These are phyloP conservation scores for Ovis canadensis DNA, from an alignment of 2,113 vertebrate genomes.

Conservation along the genomic window DNA sequence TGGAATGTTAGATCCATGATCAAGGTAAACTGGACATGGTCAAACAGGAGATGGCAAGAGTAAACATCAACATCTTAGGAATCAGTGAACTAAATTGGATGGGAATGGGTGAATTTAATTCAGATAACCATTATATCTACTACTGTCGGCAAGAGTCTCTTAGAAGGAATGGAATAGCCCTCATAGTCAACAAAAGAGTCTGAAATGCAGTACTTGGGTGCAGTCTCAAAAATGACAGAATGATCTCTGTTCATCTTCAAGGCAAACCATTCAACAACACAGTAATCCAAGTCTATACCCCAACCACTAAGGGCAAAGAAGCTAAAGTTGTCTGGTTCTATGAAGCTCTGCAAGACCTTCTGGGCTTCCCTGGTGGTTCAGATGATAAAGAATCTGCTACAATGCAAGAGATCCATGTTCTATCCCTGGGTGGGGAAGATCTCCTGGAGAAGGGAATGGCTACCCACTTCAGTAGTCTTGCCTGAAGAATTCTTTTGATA, in stretches of 20 bases:
- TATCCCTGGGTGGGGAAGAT: background rate
- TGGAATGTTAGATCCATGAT: background rate
- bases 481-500: background rate
- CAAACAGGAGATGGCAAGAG: background rate
- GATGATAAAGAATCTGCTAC: background rate
- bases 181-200: background rate
- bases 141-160: background rate
- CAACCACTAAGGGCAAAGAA: background rate
- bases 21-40: background rate
- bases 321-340: background rate
- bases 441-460: background rate
- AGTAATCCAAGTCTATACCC: background rate
- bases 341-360: background rate
- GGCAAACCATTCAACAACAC: background rate
- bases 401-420: background rate
- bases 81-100: background rate
- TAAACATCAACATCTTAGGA: background rate
- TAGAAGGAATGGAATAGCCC: background rate
- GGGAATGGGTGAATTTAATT: background rate
- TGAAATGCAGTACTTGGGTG: background rate
- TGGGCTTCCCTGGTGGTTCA: background rate
- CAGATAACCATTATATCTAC: background rate
- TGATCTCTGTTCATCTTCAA: background rate
- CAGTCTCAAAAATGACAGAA: background rate
- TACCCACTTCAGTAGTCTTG: background rate